Evolutionary conservation across 2,113 vertebrate genomes (phyloP), one percentile per base, ranked within the genome.

Genomic region (Limnothrissa miodon): DNA sequence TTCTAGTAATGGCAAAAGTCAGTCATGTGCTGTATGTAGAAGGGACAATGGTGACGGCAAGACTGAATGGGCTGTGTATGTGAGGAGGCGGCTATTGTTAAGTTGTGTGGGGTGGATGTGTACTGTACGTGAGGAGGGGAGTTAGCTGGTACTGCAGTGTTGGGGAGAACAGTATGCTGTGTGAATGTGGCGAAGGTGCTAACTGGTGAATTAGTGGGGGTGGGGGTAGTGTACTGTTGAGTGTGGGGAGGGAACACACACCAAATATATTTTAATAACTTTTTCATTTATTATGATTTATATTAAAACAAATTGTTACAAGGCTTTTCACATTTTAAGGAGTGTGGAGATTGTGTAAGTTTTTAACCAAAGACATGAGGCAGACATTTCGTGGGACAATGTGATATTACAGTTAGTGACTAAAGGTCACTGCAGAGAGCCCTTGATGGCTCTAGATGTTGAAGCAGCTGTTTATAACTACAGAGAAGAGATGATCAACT

Each of bases 321-420:
- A 51, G 11, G 83, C 83, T 39, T 44, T 80, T 66, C 83, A 83
- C 78, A 84, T 84, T 84, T 84, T 33, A 44, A 56, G 21, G 39
- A 33, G 44, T 80, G 83, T 80, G 79, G 39, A 74, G 29, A 36
- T 29, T 74, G 66, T 39, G 66, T 74, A 74, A 36, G 66, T 39
- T 74, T 74, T 74, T 13, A 74, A 74, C 25, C 29, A 74, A 13
- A 33, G 25, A 15, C 66, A 74, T 74, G 66, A 74, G 66, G 66
- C 66, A 36, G 66, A 74, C 33, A 36, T 74, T 15, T 74, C n/a
- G 66, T 19, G 66, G 66, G 66, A 29, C 36, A 74, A 74, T 36
- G 66, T 74, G 66, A 74, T 74, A 74, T 74, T 74, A 74, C 29
- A 36, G 33, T 15, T 39, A 74, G 66, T 39, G 66, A 36, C 29